Evolutionary conservation across 1,140 invertebrate species (phyloP).

Genomic region (Carcinoscorpius rotundicauda): DNA sequence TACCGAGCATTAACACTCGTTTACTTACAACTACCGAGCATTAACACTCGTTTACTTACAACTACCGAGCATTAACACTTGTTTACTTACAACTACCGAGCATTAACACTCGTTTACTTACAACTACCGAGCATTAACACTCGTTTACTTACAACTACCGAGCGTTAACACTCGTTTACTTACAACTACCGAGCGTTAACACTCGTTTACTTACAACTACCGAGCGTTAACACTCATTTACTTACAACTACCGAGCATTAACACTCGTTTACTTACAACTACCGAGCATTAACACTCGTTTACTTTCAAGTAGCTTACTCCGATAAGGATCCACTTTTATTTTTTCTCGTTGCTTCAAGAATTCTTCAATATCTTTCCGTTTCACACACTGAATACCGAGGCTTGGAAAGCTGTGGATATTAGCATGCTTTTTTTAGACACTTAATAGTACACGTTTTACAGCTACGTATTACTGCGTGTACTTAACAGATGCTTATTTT

Average conservation of each 20-base stretch:
- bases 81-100: constrained; percentile 14
- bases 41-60: constrained; percentile 14
- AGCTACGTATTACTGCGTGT: too few relatives aligned
- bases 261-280: constrained; percentile 12
- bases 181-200: too few relatives aligned
- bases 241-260: too few relatives aligned
- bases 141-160: constrained; percentile 14
- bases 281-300: not conserved
- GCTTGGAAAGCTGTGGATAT: constrained; percentile 40
- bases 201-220: constrained; percentile 15
- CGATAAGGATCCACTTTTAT: constrained; percentile 86
- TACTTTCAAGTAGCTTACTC: constrained; percentile 43
- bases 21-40: constrained; percentile 14
- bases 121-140: too few relatives aligned
- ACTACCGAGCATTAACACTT: not conserved
- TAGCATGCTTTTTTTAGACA: too few relatives aligned
- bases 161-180: constrained; percentile 11
- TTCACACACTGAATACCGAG: constrained; percentile 96
- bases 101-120: constrained; percentile 12
- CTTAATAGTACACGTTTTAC: too few relatives aligned
- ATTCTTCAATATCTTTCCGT: constrained; percentile 81
- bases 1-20: not conserved
- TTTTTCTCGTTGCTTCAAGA: constrained; percentile 63
- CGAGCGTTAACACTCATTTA: constrained; percentile 10
- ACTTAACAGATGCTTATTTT: too few relatives aligned